phyloP scores from a whole-genome alignment of 2,888 invertebrate species.

The Drosophila merina region DNA sequence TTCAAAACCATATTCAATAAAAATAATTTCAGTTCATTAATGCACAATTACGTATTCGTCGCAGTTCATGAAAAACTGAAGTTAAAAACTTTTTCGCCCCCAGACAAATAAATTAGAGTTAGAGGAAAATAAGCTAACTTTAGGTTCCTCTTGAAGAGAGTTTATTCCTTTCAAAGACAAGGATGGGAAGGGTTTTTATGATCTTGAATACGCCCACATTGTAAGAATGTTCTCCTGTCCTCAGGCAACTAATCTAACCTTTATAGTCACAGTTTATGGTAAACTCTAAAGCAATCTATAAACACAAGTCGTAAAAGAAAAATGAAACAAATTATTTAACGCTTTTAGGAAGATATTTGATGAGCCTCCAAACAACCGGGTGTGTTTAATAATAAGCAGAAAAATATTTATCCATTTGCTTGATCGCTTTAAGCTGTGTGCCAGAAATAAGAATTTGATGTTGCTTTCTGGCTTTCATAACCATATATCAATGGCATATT shows the following conservation, averaged over 20 bases:
- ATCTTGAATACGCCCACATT: conserved; percentile 38
- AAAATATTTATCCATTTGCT: neutral
- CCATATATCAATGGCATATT: conserved; percentile 73
- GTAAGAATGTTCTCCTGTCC: conserved; percentile 32
- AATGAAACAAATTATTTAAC: conserved; percentile 37
- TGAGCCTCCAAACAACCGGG: conserved; percentile 23
- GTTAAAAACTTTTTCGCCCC: conserved; percentile 38
- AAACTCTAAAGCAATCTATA: conserved; percentile 42
- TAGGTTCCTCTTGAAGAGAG: neutral
- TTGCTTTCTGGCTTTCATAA: conserved; percentile 44
- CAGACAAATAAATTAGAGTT: conserved; percentile 42
- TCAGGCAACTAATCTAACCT: conserved; percentile 37
- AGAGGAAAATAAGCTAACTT: neutral
- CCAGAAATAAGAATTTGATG: conserved; percentile 21
- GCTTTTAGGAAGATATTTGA: conserved; percentile 40
- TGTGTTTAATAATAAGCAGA: conserved; percentile 30
- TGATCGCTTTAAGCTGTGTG: conserved; percentile 10
- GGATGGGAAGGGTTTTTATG: conserved; percentile 41
- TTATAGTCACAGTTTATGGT: conserved; percentile 45
- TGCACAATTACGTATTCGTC: conserved; percentile 33
- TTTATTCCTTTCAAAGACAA: neutral
- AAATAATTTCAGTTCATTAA: conserved; percentile 46
- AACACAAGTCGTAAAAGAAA: conserved; percentile 17
- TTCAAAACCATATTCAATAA: conserved; percentile 37
- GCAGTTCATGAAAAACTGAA: conserved; percentile 23